Percentiles rank a stretch among this genome's conserved stretches.
phyloP scores from a whole-genome alignment of 2,797 vertebrate species.

The Amphiprion clarkii region DNA sequence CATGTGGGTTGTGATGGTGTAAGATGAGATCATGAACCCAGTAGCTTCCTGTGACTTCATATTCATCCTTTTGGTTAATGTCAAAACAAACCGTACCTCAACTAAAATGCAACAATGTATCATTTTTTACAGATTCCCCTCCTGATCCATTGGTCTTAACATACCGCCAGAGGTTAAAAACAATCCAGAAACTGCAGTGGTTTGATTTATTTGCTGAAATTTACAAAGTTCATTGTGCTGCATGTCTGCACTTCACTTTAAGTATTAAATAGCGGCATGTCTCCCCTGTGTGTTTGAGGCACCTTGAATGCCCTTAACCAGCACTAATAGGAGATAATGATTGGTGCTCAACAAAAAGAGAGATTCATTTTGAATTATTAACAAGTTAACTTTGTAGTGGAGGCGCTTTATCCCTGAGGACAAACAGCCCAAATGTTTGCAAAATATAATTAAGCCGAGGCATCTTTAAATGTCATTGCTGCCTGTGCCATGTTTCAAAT shows the following conservation, averaged over 20 bases:
- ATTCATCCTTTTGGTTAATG: not conserved
- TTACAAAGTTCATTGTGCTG: conserved; percentile 49
- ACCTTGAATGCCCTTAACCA: conserved; percentile 88
- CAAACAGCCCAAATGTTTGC: conserved; percentile 99
- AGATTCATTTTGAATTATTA: conserved; percentile 91
- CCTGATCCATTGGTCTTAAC: not conserved
- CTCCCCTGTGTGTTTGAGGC: conserved; percentile 75
- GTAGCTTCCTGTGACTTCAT: not conserved
- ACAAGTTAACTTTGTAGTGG: conserved; percentile 99
- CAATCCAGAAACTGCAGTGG: conserved; percentile 26
- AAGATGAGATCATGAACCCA: not conserved
- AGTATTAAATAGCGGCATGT: conserved; percentile 71
- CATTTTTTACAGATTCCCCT: not conserved
- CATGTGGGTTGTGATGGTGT: not conserved
- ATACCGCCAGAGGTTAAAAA: conserved; percentile 13
- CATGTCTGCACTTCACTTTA: conserved; percentile 66
- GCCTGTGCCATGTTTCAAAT: conserved; percentile 99
- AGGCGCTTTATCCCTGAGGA: conserved; percentile 98
- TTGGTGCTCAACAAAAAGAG: conserved; percentile 84
- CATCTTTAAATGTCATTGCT: conserved; percentile 99
- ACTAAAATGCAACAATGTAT: conserved; percentile 6
- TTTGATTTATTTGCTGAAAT: conserved; percentile 58
- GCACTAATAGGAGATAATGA: conserved; percentile 88
- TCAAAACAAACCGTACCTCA: not conserved
- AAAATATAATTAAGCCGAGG: conserved; percentile 99